Evolutionary conservation across 2,888 invertebrate species (phyloP), one percentile per base, ranked within the genome.

Genomic region (Teleogryllus oceanicus): DNA sequence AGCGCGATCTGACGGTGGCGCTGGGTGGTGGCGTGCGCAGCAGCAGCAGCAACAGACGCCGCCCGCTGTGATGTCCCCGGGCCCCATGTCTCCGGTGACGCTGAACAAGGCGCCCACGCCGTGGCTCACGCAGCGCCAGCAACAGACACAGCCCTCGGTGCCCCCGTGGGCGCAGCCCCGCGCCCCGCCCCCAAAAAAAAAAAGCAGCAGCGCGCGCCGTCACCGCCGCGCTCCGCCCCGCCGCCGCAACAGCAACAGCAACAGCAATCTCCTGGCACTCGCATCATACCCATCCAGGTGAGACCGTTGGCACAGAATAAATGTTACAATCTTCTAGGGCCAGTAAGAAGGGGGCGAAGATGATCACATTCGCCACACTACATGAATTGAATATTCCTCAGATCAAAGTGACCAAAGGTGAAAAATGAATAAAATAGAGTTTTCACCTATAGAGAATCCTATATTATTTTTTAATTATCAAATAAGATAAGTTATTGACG

Each of bases 91-190:
- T 78, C 80, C 81, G 5, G 81, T 80, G 24, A 74, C 78, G 18
- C 84, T 91, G 77, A 88, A 89, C 80, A 90, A 91, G 84, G 90
- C 91, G 1, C 91, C 91, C 1, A 90, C 89, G 75, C 91, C 91
- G 1, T 92, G 91, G 91, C 87, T 89, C 84, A 86, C 86, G 75
- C 86, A 86, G 76, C 85, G 86, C 76, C 86, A 86, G 80, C 85
- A 88, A 78, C 88, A 88, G 82, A 84, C 84, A 80, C 88, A 89
- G 78, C 89, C 89, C 75, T 49, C 76, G 75, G 83, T 89, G 12
- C 90, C 90, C 2, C 86, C 89, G 76, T 90, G 91, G 89, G 80
- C 80, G 37, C 79, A 81, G 37, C 80, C 79, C 21, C 79, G 79
- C 83, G 82, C 80, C 82, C 80, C 84, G 81, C 78, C 83, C 81